A percentile compares a stretch with the other conserved stretches of the same genome.
Evolutionary conservation across 1,140 invertebrate genomes (phyloP).

Genomic region (Micrasema longulum): DNA sequence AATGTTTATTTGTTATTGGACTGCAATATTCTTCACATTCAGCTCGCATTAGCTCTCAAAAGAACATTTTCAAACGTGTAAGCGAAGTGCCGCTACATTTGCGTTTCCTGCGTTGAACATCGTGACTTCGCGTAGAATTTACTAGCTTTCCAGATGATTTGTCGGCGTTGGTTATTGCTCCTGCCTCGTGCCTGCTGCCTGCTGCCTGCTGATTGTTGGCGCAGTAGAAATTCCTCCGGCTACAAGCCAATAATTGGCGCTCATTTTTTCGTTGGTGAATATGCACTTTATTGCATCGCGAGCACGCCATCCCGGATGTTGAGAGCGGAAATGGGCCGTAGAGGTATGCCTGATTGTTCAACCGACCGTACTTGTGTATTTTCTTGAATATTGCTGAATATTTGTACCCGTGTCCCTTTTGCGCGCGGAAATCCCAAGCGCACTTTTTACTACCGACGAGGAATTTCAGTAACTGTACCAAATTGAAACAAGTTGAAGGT

Average conservation of each 20-base stretch:
- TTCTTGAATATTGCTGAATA: constrained; percentile 13
- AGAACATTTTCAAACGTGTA: neutral
- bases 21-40: constrained; percentile 25
- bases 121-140: constrained; percentile 25
- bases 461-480: too few relatives aligned
- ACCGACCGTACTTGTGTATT: constrained; percentile 11
- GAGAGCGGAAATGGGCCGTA: constrained; percentile 26
- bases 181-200: neutral
- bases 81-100: constrained; percentile 21
- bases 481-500: too few relatives aligned
- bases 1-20: constrained; percentile 22
- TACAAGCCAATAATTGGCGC: constrained; percentile 31
- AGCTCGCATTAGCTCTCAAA: constrained; percentile 19
- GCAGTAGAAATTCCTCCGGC: constrained; percentile 9
- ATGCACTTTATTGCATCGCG: constrained; percentile 19
- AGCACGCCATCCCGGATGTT: constrained; percentile 20
- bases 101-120: constrained; percentile 32
- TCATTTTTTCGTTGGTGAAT: constrained; percentile 20
- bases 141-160: constrained; percentile 31
- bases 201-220: neutral
- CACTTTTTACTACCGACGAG: too few relatives aligned
- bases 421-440: neutral
- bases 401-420: constrained; percentile 18
- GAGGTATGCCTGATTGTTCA: constrained; percentile 25
- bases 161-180: constrained; percentile 8